Evolutionary conservation across 2,888 invertebrate genomes (phyloP).

Genomic region (Balanococcus diminutus): DNA sequence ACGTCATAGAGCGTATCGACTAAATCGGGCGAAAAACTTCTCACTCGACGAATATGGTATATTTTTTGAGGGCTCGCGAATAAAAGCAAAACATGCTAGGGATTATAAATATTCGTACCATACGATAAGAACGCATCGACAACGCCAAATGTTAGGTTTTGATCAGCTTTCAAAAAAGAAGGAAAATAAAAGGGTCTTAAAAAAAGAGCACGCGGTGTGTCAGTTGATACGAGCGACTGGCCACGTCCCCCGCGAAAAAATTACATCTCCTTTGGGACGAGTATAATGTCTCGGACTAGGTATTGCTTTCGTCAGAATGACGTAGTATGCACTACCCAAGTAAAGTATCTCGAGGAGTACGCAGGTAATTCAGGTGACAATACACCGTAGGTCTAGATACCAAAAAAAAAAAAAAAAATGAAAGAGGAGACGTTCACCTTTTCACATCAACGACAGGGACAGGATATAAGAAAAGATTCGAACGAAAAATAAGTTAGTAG

Average conservation of each 20-base stretch:
- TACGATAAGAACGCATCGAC: conserved; percentile 20
- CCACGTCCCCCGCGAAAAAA: neutral
- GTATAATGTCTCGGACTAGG: neutral
- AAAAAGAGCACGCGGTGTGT: neutral
- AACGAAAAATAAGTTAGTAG: conserved; percentile 52
- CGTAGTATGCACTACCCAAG: neutral
- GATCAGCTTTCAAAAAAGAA: neutral
- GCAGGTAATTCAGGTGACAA: neutral
- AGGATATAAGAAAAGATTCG: neutral
- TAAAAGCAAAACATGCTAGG: neutral
- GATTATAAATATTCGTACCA: conserved; percentile 15
- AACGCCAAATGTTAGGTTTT: conserved; percentile 21
- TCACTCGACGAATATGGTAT: neutral
- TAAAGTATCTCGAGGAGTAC: neutral
- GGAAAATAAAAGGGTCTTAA: neutral
- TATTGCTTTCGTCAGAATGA: no score
- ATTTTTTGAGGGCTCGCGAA: neutral
- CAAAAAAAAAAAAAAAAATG: neutral
- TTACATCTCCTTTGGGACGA: neutral
- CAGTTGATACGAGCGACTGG: neutral
- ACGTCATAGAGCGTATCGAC: neutral
- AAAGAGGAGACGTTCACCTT: neutral
- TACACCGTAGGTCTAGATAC: neutral
- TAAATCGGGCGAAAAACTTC: conserved; percentile 2
- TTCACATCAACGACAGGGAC: no score